Base-by-base conservation (phyloP, 2,797 vertebrate genomes). In the Semaprochilodus insignis region DNA sequence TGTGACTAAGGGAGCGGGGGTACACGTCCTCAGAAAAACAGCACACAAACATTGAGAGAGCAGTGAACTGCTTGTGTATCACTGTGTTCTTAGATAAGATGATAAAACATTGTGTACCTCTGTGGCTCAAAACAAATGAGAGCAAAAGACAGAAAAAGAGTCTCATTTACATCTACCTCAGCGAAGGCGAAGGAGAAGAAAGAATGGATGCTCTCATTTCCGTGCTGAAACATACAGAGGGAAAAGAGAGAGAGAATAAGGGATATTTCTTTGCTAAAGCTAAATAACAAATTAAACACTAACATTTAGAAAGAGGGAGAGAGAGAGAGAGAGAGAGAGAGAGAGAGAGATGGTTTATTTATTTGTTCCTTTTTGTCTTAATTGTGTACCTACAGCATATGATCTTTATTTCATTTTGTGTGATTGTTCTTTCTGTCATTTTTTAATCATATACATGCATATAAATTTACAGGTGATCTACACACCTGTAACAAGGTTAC, bases 161-260 rank as follows among this genome's bases (percentile, higher is more conserved):
- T 81, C 85, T 86, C 78, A 85, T 87, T 87, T 86, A 81, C 88
- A 85, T 86, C 73, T 79, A 80, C 75, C 80, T 81, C 77, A 85
- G 77, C 76, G 44, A 70, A 81, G 62, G 77, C 76, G 44, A 70
- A 81, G 62, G 78, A 71, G 65, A 81, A 73, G 74, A 77, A 86
- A 77, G 69, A 73, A 70, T 81, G 70, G 75, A 62, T 60, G 82
- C 81, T 81, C 81, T 67, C 6, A 78, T 74, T 87, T 85, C 78
- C 75, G 91, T 88, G 77, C 80, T 82, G 86, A 81, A 31, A 34
- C 78, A 85, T 67, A 85, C 72, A 76, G 74, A 81, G 70, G 17
- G 63, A 72, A 78, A 82, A 71, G 71, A 36, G 63, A 6, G 25
- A 52, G 54, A 36, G 23, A 1, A 11, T 25, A 27, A 65, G 74